phyloP scores from a whole-genome alignment of 2,797 vertebrate species.

The Streptopelia turtur region DNA sequence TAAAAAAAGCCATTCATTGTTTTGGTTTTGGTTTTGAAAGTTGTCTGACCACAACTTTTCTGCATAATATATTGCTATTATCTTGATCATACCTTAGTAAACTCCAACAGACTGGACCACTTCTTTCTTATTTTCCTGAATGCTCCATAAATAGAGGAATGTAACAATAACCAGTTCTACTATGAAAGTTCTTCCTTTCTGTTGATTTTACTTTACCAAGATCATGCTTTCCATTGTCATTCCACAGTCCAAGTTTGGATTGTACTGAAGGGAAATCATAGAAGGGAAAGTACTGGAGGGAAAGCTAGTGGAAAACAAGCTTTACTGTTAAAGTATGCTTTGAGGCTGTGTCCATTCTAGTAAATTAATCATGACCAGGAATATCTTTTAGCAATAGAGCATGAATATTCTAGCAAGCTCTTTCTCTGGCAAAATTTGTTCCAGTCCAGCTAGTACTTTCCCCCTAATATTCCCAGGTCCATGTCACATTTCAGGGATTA shows the following conservation, averaged over 20 bases:
- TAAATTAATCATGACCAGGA: not conserved
- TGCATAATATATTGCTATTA: not conserved
- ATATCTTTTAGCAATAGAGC: not conserved
- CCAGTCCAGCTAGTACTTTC: not conserved
- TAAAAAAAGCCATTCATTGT: not conserved
- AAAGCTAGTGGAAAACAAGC: not conserved
- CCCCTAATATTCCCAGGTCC: not conserved
- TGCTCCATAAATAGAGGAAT: not conserved
- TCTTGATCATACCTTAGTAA: not conserved
- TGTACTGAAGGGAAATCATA: not conserved
- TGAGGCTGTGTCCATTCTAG: not conserved
- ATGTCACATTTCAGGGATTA: not conserved
- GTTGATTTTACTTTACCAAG: not conserved
- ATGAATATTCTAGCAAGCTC: not conserved
- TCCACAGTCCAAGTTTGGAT: not conserved
- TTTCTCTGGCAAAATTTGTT: not conserved
- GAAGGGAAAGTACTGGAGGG: not conserved
- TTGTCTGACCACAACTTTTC: not conserved
- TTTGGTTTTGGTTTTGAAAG: not conserved
- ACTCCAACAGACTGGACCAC: not conserved
- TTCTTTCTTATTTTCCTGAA: not conserved
- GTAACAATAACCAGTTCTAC: not conserved
- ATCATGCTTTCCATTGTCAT: not conserved
- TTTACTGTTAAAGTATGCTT: not conserved
- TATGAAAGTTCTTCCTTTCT: not conserved